Conservation (phyloP, 2,113 vertebrate genomes). For the Daubentonia madagascariensis region DNA sequence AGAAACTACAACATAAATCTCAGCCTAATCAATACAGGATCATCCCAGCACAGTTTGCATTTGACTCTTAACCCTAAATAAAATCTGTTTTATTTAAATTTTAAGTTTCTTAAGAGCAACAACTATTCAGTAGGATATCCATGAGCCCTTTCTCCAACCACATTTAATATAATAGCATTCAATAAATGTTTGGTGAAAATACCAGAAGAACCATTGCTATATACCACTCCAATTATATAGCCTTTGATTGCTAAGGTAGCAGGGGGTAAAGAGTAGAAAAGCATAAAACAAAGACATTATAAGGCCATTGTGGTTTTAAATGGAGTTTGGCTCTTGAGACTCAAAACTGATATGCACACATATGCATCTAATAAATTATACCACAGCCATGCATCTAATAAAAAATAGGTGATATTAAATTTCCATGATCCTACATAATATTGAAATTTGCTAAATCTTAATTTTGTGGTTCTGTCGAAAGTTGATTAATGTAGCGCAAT, state of each 20-base stretch:
- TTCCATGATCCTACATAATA: not conserved
- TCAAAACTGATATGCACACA: not conserved
- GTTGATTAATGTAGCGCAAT: not conserved
- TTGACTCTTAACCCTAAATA: not conserved
- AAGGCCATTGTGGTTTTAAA: constrained; percentile 21
- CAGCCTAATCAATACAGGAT: not conserved
- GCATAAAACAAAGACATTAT: not conserved
- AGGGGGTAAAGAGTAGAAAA: not conserved
- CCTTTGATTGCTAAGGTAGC: not conserved
- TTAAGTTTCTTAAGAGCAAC: constrained; percentile 11
- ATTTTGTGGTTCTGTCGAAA: constrained; percentile 39
- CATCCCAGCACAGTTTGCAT: not conserved
- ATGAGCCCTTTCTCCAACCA: not conserved
- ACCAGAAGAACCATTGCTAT: not conserved
- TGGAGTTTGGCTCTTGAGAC: not conserved
- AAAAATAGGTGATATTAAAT: not conserved
- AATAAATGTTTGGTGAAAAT: constrained; percentile 19
- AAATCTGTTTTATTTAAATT: constrained; percentile 1
- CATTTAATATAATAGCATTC: not conserved
- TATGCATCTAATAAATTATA: not conserved
- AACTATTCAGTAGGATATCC: not conserved
- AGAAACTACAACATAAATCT: not conserved
- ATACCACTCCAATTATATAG: not conserved
- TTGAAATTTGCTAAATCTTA: not conserved
- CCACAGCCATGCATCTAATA: not conserved